Base-by-base conservation (phyloP, 2,113 vertebrate species). In the Lampris incognitus region DNA sequence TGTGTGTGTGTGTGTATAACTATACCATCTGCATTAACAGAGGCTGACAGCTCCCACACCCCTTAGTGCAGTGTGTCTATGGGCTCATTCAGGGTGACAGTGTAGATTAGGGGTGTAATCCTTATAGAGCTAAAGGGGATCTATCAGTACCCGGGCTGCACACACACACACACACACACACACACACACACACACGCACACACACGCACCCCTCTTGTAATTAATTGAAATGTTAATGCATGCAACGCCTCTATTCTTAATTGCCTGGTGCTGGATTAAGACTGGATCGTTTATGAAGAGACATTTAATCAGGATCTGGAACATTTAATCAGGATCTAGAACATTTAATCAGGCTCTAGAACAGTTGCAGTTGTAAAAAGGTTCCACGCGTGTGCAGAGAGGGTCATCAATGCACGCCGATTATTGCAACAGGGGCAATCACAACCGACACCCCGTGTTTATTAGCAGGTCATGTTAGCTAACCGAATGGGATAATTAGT, bases 141-240 rank as follows among this genome's bases (percentile, higher is more conserved):
- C 51, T 88, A 83, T 86, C 83, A 92, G 87, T 72, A 81, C 73
- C 74, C 62, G 60, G 78, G 78, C 81, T 79, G 59, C 72, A 72
- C 40, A 59, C 92, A 94, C 93, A 94, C 95, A 95, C 95, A 95
- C 94, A 95, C 94, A 92, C 92, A 89, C 95, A 88, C 58, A 11
- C 92, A 92, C 92, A 94, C 94, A 94, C 95, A 94, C 93, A 94
- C 94, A 92, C 91, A 89, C 94, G 85, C 91, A 92, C 88, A 91
- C 72, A 67, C 79, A 89, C 84, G 91, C 67, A 61, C 92, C 4
- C 86, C 87, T 88, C 78, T 91, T 50, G 85, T 95, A 95, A 95
- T 93, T 96, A 95, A 95, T 95, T 95, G 93, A 94, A 94, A 95
- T 93, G 93, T 95, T 95, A 94, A 95, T 96, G 92, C 74, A 87